These are phyloP conservation scores for Otus sunia DNA, from an alignment of 2,113 vertebrate genomes.

Conservation along the genomic window DNA sequence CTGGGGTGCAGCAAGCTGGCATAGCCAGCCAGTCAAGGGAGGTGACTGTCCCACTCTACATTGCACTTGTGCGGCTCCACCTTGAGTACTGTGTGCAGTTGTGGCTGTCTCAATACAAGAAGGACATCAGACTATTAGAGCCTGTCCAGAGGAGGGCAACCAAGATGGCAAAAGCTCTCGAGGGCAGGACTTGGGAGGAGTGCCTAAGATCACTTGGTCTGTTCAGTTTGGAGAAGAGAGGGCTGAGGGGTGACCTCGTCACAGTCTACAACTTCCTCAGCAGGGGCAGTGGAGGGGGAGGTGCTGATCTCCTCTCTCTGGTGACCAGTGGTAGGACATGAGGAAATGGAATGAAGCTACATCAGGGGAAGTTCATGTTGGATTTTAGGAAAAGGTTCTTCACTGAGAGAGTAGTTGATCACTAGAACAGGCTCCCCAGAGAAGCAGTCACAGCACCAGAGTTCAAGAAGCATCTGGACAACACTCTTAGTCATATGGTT, in stretches of 20 bases:
- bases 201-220: neutral
- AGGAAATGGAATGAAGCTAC: neutral
- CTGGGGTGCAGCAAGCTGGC: neutral
- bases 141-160: neutral
- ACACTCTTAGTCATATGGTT: neutral
- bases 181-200: neutral
- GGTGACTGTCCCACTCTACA: neutral
- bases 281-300: too few relatives aligned
- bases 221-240: neutral
- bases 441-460: neutral
- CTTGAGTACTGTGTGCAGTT: neutral
- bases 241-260: neutral
- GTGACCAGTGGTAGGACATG: neutral
- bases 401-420: too few relatives aligned
- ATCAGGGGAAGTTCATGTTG: neutral
- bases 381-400: neutral
- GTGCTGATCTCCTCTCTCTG: neutral
- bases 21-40: neutral
- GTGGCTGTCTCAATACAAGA: too few relatives aligned
- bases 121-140: too few relatives aligned
- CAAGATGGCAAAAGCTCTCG: neutral
- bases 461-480: neutral
- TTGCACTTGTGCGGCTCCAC: neutral
- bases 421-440: neutral
- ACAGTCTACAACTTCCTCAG: too few relatives aligned